These are phyloP conservation scores for Parapsyche elsis DNA, from an alignment of 1,140 invertebrate genomes.

Conservation along the genomic window DNA sequence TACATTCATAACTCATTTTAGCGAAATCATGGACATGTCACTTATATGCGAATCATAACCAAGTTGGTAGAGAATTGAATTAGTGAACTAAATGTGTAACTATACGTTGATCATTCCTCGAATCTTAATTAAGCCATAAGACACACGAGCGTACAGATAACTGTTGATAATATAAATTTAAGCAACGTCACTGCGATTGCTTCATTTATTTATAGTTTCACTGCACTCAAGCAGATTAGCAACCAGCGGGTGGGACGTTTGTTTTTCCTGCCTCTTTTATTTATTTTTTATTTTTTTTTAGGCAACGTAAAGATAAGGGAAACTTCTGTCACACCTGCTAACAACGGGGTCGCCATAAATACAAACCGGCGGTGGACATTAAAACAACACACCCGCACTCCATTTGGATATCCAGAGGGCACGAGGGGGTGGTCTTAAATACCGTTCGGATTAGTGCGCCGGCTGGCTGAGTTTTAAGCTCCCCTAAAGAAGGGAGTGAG, in stretches of 20 bases:
- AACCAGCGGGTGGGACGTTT: background rate
- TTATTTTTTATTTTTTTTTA: conserved; percentile 21
- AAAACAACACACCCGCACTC: conserved; percentile 25
- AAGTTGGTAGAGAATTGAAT: no score
- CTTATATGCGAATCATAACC: no score
- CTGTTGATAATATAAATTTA: no score
- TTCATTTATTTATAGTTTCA: conserved; percentile 1
- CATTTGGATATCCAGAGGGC: conserved; percentile 17
- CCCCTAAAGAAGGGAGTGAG: background rate
- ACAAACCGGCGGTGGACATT: conserved; percentile 13
- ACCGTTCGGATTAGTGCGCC: conserved; percentile 36
- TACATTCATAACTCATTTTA: no score
- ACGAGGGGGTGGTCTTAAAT: conserved; percentile 28
- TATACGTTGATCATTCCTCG: no score
- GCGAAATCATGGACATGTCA: no score
- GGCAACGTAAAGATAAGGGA: background rate
- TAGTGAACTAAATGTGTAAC: no score
- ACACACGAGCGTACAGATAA: no score
- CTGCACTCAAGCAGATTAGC: conserved; percentile 4
- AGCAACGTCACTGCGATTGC: no score
- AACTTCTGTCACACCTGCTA: conserved; percentile 31
- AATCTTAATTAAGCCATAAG: no score
- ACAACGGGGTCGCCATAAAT: conserved; percentile 13
- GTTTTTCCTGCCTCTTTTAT: background rate
- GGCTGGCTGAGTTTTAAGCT: conserved; percentile 14